Percentiles rank a stretch among this genome's conserved stretches.
phyloP scores from a whole-genome alignment of 2,797 vertebrate species.

The Petrocephalus sullivani region DNA sequence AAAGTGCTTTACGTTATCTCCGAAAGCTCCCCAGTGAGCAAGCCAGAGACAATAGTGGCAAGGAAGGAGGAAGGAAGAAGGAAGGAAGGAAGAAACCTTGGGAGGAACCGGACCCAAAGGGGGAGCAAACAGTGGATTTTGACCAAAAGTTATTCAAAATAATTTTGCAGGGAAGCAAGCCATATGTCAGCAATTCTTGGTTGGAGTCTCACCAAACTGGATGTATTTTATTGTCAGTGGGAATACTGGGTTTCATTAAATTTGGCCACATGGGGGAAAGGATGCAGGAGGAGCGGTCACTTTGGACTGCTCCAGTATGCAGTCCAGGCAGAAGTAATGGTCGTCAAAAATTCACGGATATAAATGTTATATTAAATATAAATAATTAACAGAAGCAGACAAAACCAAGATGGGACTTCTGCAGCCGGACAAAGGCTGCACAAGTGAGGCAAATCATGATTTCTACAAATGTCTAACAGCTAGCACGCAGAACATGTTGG shows the following conservation, averaged over 20 bases:
- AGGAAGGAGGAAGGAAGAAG: too few relatives aligned
- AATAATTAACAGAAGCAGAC: too few relatives aligned
- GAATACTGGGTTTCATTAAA: neutral
- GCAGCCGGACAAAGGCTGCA: neutral
- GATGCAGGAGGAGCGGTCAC: neutral
- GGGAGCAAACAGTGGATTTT: neutral
- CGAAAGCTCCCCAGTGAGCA: too few relatives aligned
- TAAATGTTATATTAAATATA: too few relatives aligned
- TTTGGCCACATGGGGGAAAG: neutral
- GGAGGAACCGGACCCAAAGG: too few relatives aligned
- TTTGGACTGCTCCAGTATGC: neutral
- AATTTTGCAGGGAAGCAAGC: neutral
- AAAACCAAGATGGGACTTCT: too few relatives aligned
- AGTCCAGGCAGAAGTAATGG: neutral
- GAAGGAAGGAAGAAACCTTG: too few relatives aligned
- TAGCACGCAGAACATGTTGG: neutral
- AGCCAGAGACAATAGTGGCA: too few relatives aligned
- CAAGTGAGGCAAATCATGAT: too few relatives aligned
- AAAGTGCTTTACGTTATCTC: too few relatives aligned
- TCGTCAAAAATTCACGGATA: neutral
- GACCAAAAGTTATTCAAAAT: neutral
- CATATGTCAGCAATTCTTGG: neutral
- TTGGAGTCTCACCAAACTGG: neutral
- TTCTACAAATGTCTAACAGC: too few relatives aligned
- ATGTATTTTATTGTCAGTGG: neutral